A percentile compares a stretch with the other conserved stretches of the same genome.
These are phyloP conservation scores for Chionis minor DNA, from an alignment of 2,113 vertebrate genomes.

Conservation along the genomic window DNA sequence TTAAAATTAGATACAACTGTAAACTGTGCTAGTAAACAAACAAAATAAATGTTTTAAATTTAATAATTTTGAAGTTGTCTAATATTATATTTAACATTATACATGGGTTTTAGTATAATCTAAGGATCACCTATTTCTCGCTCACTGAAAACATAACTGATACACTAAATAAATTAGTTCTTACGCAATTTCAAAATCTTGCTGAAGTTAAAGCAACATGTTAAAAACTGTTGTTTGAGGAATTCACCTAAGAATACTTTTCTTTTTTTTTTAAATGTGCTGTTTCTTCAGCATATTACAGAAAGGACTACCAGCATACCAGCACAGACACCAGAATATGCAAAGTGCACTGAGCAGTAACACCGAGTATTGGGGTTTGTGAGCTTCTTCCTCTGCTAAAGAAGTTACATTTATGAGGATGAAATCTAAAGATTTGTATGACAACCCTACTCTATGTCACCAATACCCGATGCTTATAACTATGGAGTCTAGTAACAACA, in stretches of 20 bases:
- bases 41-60: background rate
- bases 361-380: background rate
- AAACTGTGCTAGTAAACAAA: background rate
- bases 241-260: background rate
- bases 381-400: background rate
- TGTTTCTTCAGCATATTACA: background rate
- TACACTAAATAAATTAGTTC: background rate
- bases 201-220: background rate
- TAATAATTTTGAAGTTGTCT: background rate
- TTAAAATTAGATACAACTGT: background rate
- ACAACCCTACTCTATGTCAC: background rate
- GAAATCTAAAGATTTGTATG: background rate
- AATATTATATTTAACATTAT: background rate
- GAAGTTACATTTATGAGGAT: background rate
- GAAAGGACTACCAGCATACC: background rate
- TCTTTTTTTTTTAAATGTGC: background rate
- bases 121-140: fast-evolving
- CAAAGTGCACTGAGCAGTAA: background rate
- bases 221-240: background rate
- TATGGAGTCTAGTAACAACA: background rate
- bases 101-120: background rate
- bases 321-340: background rate
- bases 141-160: background rate
- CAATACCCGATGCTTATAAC: background rate
- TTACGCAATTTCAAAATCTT: background rate